Evolutionary conservation across 1,140 invertebrate genomes (phyloP).

Genomic region (Cardiocondyla obscurior): DNA sequence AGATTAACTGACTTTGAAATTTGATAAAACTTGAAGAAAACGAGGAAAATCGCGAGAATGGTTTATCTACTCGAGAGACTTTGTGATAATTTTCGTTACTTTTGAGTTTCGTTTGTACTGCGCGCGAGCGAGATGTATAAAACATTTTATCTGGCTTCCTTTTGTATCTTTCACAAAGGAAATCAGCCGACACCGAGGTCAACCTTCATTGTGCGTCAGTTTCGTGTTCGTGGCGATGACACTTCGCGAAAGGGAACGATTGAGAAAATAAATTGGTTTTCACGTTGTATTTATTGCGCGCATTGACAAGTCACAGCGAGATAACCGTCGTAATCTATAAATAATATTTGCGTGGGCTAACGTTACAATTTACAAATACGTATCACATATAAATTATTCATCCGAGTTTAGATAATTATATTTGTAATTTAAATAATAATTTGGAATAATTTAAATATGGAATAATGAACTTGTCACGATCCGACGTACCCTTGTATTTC

Average conservation of each 20-base stretch:
- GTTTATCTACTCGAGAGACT: slow-evolving; percentile 22
- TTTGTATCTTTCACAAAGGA: slow-evolving; percentile 40
- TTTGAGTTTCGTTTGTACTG: slow-evolving; percentile 17
- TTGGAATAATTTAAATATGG: background rate
- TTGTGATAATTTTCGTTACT: slow-evolving; percentile 31
- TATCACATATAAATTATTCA: background rate
- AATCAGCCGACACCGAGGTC: slow-evolving; percentile 2
- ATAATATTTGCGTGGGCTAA: background rate
- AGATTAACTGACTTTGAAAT: background rate
- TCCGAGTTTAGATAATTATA: background rate
- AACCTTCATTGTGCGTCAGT: background rate
- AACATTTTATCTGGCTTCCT: slow-evolving; percentile 27
- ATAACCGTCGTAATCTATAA: background rate
- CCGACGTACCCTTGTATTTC: background rate
- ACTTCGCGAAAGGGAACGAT: slow-evolving; percentile 10
- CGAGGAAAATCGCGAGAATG: background rate
- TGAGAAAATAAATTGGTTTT: slow-evolving; percentile 10
- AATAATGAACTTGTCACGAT: background rate
- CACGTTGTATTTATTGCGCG: background rate
- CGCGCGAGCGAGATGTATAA: slow-evolving; percentile 3
- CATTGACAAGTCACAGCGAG: background rate
- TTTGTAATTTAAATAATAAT: background rate
- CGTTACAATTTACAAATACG: background rate
- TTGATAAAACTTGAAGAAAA: slow-evolving; percentile 17
- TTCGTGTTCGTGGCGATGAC: background rate